Evolutionary conservation across 2,113 vertebrate species (phyloP), one percentile per base, ranked within the genome.

Genomic region (Mustela nigripes): DNA sequence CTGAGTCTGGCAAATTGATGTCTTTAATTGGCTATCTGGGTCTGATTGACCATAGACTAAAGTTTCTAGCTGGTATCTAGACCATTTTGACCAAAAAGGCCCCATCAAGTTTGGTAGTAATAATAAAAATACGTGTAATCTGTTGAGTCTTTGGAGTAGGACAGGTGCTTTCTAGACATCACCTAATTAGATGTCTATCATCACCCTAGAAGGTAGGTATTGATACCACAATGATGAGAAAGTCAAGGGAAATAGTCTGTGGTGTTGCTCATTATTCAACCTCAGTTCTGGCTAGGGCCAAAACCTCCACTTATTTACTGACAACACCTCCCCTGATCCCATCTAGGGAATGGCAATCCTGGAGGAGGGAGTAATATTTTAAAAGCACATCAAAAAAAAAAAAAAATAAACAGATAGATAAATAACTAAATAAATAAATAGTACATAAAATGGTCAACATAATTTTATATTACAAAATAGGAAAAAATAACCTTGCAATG

Each of bases 91-190:
- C 36, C 56, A 88, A 95, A 88, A 28, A 71, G 31, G n/a, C 39
- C 2, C 14, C 8, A 53, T 31, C 5, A 10, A 88, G 2, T 84
- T 12, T 90, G 26, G 7, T 26, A 82, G 24, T 74, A 78, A 76
- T 73, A 84, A 88, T 84, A 84, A 92, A 84, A 95, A 71, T 71
- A 67, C 36, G 79, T 87, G 26, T 60, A 36, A 71, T 89, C 65
- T 93, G 12, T 81, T 91, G 19, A 89, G 19, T 92, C 60, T 62
- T 8, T 78, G 1, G 65, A n/a, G 56, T 89, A 18, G 15, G 31
- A 18, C 22, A 92, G 21, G 1, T 80, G 15, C 36, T 81, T 39
- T 89, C 26, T 5, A 91, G 15, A 88, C 6, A 88, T 71, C 22
- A 89, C 9, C 26, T 91, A 79, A 63, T 56, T 89, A 74, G 18